Conservation (phyloP, 2,888 invertebrate genomes). For the Drosophila atripex region DNA sequence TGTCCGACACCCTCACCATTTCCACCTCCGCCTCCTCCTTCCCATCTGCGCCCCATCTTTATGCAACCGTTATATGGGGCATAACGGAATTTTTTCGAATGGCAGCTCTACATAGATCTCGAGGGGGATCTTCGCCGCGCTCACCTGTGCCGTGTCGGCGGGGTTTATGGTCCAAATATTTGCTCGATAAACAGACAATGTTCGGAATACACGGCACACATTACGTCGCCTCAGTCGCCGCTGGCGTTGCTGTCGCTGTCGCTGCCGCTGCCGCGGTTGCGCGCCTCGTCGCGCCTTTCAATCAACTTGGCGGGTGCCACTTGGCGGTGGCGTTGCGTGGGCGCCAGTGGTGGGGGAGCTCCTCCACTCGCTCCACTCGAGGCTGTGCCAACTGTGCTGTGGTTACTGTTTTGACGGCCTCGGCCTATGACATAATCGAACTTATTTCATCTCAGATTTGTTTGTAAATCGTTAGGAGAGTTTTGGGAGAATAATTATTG, state of each 20-base stretch:
- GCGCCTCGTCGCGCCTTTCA: slow-evolving; percentile 62
- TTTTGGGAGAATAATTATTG: background rate
- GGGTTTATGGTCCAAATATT: slow-evolving; percentile 59
- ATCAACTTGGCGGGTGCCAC: slow-evolving; percentile 18
- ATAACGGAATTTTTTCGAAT: slow-evolving; percentile 26
- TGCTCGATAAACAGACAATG: slow-evolving; percentile 69
- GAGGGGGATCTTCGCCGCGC: background rate
- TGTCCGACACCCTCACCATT: too few species aligned
- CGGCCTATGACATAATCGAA: slow-evolving; percentile 69
- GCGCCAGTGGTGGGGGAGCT: slow-evolving; percentile 54
- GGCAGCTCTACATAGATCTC: slow-evolving; percentile 8
- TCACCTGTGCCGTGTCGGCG: slow-evolving; percentile 3
- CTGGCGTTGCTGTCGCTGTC: slow-evolving; percentile 39
- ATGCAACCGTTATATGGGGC: slow-evolving; percentile 33
- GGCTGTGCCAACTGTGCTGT: slow-evolving; percentile 16
- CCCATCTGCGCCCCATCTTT: slow-evolving; percentile 6
- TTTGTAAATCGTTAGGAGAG: background rate
- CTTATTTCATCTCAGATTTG: slow-evolving; percentile 38
- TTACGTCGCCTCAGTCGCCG: slow-evolving; percentile 25
- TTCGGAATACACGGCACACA: slow-evolving; percentile 35
- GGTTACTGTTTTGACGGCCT: slow-evolving; percentile 44
- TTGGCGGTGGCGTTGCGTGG: slow-evolving; percentile 53
- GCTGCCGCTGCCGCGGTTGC: slow-evolving; percentile 54
- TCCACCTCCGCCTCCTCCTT: too few species aligned
- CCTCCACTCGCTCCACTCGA: slow-evolving; percentile 6